Conservation (phyloP, 2,797 vertebrate genomes). For the Huso huso region DNA sequence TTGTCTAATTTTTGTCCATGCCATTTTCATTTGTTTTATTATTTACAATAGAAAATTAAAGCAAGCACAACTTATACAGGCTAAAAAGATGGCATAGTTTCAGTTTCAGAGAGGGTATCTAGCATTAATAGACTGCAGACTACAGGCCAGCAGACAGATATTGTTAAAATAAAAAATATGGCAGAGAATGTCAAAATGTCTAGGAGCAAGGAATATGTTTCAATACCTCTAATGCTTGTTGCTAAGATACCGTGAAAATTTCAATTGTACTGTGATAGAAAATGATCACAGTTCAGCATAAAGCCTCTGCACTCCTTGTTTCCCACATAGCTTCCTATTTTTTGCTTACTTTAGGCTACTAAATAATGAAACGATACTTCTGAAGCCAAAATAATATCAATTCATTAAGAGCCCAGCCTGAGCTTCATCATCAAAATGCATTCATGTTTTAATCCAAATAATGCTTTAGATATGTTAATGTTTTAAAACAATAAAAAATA, state of each 20-base stretch:
- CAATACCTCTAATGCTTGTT: neutral
- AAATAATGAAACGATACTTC: neutral
- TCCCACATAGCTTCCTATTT: constrained; percentile 37
- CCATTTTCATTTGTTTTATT: too few relatives aligned
- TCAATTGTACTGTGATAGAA: constrained; percentile 15
- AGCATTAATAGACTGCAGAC: too few relatives aligned
- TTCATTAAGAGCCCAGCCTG: neutral
- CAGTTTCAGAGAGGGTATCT: too few relatives aligned
- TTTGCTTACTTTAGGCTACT: constrained; percentile 3
- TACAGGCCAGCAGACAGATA: too few relatives aligned
- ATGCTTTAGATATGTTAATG: too few relatives aligned
- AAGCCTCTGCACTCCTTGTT: constrained; percentile 35
- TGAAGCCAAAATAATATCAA: neutral
- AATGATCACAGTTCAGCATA: constrained; percentile 27
- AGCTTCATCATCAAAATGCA: neutral
- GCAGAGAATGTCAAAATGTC: neutral
- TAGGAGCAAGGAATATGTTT: neutral
- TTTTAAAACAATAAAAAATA: too few relatives aligned
- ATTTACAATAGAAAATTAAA: too few relatives aligned
- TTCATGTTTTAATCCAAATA: neutral
- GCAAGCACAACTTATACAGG: too few relatives aligned
- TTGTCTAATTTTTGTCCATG: too few relatives aligned
- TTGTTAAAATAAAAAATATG: too few relatives aligned
- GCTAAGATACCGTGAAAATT: constrained; percentile 17
- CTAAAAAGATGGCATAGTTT: too few relatives aligned